Evolutionary conservation across 2,888 invertebrate genomes (phyloP).

Genomic region (Blera fallax): DNA sequence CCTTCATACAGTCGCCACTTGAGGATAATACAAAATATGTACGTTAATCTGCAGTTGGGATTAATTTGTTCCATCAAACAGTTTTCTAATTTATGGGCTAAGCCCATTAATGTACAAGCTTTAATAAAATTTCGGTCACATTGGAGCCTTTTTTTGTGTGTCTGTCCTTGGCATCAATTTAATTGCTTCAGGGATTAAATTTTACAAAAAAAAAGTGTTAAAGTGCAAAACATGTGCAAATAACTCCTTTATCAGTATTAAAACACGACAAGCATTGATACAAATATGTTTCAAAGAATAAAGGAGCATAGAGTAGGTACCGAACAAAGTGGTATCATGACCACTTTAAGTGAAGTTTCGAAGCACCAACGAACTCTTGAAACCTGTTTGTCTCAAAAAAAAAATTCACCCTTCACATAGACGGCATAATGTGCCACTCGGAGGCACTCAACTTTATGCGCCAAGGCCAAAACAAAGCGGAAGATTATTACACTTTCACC

Average conservation of each 20-base stretch:
- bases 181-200: neutral
- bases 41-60: conserved; percentile 45
- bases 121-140: neutral
- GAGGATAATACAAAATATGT: conserved; percentile 5
- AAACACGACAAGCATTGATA: no score
- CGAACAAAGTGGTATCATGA: neutral
- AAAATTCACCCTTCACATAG: neutral
- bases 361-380: neutral
- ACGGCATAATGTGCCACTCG: conserved; percentile 15
- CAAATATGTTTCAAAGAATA: no score
- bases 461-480: conserved; percentile 40
- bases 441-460: conserved; percentile 18
- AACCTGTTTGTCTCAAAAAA: neutral
- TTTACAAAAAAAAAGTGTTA: no score
- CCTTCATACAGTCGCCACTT: neutral
- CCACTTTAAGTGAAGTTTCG: neutral
- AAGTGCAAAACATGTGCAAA: no score
- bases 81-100: conserved; percentile 18
- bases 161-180: conserved; percentile 49
- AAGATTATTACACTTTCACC: conserved; percentile 42
- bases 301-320: no score
- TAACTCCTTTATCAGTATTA: no score
- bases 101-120: conserved; percentile 20
- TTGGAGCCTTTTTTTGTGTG: no score
- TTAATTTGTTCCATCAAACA: conserved; percentile 28